These are phyloP conservation scores for Stercorarius parasiticus DNA, from an alignment of 2,113 vertebrate genomes.

Conservation along the genomic window DNA sequence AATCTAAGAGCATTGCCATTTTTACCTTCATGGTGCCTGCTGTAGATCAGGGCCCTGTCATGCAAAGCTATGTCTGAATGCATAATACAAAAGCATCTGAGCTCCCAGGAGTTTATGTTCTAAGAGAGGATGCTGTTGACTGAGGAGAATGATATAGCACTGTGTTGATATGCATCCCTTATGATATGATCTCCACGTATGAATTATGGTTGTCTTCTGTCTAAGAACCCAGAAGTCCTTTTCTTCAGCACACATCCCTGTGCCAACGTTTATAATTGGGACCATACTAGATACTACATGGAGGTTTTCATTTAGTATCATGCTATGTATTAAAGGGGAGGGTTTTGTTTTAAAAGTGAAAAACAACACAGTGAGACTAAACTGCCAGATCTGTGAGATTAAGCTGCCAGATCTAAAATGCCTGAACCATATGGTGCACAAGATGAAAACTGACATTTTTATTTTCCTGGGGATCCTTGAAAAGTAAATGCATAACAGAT, in stretches of 20 bases:
- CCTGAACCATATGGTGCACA: neutral
- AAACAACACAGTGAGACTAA: neutral
- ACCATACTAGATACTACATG: neutral
- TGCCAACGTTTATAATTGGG: neutral
- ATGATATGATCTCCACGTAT: neutral
- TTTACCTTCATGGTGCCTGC: neutral
- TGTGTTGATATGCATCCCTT: neutral
- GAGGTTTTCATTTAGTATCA: neutral
- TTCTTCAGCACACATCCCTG: neutral
- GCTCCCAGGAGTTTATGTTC: neutral
- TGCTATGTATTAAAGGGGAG: neutral
- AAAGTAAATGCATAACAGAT: conserved; percentile 27
- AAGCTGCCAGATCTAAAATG: neutral
- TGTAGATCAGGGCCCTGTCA: neutral
- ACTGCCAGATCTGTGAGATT: neutral
- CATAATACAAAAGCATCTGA: neutral
- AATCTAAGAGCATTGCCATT: neutral
- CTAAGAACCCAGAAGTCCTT: neutral
- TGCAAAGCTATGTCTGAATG: neutral
- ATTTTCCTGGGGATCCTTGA: conserved; percentile 25
- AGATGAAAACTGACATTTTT: conserved; percentile 48
- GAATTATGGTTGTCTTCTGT: neutral
- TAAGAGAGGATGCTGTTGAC: neutral
- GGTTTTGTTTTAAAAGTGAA: neutral
- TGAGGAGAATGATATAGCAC: neutral